Percentiles rank a stretch among this genome's conserved stretches.
Conservation (phyloP, 2,888 invertebrate genomes). For the Scrobipalpa atriplicella region DNA sequence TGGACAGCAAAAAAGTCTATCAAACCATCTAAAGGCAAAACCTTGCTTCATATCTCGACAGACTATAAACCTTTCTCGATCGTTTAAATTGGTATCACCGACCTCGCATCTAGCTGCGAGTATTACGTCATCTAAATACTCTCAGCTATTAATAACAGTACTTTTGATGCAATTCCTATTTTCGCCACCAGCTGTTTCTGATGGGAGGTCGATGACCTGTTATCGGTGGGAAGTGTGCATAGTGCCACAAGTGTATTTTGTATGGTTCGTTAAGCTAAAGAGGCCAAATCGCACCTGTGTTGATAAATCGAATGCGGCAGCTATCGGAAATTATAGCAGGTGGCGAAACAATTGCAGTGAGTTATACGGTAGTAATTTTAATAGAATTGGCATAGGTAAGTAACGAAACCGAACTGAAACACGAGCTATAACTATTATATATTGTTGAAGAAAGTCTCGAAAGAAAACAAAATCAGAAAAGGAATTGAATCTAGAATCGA, state of each 20-base stretch:
- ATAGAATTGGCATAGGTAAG: no score
- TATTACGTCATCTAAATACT: slow-evolving; percentile 6
- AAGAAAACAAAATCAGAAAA: no score
- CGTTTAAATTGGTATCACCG: slow-evolving; percentile 15
- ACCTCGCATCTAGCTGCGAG: background rate
- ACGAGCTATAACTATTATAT: no score
- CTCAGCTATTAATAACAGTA: background rate
- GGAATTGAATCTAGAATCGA: no score
- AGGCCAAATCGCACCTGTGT: slow-evolving; percentile 27
- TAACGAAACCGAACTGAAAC: no score
- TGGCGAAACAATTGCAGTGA: background rate
- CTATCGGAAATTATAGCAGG: background rate
- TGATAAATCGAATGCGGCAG: slow-evolving; percentile 5
- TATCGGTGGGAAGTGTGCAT: slow-evolving; percentile 22
- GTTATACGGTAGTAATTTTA: background rate
- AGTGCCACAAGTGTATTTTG: slow-evolving; percentile 9
- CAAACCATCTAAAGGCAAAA: slow-evolving; percentile 12
- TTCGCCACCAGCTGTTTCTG: slow-evolving; percentile 2
- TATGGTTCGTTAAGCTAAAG: slow-evolving; percentile 23
- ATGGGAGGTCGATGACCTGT: slow-evolving; percentile 24
- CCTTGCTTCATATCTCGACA: slow-evolving; percentile 18
- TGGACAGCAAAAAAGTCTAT: slow-evolving; percentile 9
- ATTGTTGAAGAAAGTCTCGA: no score
- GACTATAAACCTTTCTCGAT: slow-evolving; percentile 1
- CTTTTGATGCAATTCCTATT: background rate